Evolutionary conservation across 1,140 invertebrate genomes (phyloP), one percentile per base, ranked within the genome.

Genomic region (Wasmannia auropunctata): DNA sequence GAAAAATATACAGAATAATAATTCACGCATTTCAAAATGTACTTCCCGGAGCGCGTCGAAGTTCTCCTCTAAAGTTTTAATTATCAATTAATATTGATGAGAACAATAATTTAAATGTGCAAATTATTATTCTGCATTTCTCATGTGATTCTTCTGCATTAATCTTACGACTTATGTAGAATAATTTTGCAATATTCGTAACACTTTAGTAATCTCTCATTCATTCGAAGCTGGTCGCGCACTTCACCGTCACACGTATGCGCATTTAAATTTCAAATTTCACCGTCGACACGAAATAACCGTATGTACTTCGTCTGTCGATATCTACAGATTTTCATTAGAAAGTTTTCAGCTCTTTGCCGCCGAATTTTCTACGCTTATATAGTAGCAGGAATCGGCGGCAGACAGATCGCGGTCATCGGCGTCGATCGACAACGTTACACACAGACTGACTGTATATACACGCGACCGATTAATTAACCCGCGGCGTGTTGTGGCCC

Each of bases 381-480:
- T n/a, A n/a, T n/a, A n/a, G n/a, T 46, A 19, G 58, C 14, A 54
- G n/a, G 34, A 31, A 74, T 56, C 31, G 31, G n/a, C 58, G 54
- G 69, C 54, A 58, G 84, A 75, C 54, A 58, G 84, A 88, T 85
- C 67, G 72, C 37, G 6, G 65, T 63, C n/a, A 67, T 75, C 34
- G 10, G 46, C 58, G 43, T 22, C 51, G 65, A 85, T 87, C 69
- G 58, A n/a, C 37, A 51, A 56, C 34, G 63, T 46, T 28, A 62
- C 8, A 60, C 14, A 79, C 58, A 14, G 22, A 40, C 70, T 16
- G 31, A 58, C 63, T 28, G 14, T 70, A 31, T 51, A 28, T n/a
- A n/a, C n/a, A n/a, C n/a, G n/a, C 40, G 65, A 65, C 46, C 37
- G 80, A 87, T 87, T 69, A 83, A 75, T 88, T 85, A 74, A 87